Evolutionary conservation across 2,113 vertebrate species (phyloP).

Genomic region (Etheostoma cragini): DNA sequence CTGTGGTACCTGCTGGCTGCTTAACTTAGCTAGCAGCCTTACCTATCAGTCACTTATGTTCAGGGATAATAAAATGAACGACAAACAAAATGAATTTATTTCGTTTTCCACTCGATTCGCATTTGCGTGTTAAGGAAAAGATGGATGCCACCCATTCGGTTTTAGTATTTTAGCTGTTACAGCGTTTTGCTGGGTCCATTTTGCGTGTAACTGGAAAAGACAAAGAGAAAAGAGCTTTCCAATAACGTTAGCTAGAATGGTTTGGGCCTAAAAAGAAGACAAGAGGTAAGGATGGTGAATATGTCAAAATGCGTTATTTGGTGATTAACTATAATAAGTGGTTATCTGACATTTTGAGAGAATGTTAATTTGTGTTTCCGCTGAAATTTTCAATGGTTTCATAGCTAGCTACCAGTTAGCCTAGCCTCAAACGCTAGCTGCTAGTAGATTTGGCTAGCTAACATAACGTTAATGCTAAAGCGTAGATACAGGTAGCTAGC

Average conservation of each 20-base stretch:
- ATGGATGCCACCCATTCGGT: slow-evolving; percentile 52
- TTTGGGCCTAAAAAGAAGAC: slow-evolving; percentile 88
- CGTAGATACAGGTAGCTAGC: slow-evolving; percentile 65
- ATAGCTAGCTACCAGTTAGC: slow-evolving; percentile 66
- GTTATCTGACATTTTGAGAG: slow-evolving; percentile 21
- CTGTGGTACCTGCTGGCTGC: slow-evolving; percentile 80
- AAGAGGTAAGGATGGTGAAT: slow-evolving; percentile 83
- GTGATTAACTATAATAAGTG: not conserved
- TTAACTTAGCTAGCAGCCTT: slow-evolving; percentile 76
- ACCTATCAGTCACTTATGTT: slow-evolving; percentile 71
- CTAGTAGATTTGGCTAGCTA: slow-evolving; percentile 50
- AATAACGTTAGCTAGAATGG: slow-evolving; percentile 83
- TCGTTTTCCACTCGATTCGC: slow-evolving; percentile 41
- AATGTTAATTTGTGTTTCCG: slow-evolving; percentile 51
- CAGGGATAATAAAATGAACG: slow-evolving; percentile 62
- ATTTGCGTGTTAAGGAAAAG: slow-evolving; percentile 33
- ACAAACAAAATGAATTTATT: slow-evolving; percentile 58
- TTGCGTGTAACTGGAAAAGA: slow-evolving; percentile 85
- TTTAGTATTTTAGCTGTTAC: slow-evolving; percentile 66
- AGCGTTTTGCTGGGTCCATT: slow-evolving; percentile 74
- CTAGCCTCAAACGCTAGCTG: slow-evolving; percentile 48
- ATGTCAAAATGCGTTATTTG: not conserved
- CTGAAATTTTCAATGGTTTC: slow-evolving; percentile 45
- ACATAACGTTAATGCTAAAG: slow-evolving; percentile 42
- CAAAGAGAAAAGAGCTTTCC: slow-evolving; percentile 87